phyloP scores from a whole-genome alignment of 2,113 vertebrate genomes.

The Microtus oregoni region DNA sequence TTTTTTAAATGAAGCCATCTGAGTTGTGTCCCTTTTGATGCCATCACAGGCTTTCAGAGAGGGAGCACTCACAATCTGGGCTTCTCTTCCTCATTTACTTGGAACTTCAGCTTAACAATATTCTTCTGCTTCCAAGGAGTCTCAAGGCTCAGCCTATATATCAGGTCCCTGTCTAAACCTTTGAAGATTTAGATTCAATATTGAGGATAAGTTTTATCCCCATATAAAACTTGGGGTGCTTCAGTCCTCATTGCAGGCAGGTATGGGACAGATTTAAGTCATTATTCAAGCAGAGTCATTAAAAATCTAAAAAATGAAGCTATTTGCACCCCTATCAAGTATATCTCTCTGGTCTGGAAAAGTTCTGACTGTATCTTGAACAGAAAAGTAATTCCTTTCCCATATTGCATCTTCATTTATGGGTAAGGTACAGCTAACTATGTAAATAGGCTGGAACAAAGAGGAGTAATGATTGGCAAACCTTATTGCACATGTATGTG shows the following conservation, averaged over 20 bases:
- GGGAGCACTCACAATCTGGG: not conserved
- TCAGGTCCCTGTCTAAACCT: constrained; percentile 48
- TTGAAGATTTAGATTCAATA: constrained; percentile 41
- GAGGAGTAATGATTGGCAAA: not conserved
- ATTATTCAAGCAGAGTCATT: constrained; percentile 71
- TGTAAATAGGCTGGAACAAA: not conserved
- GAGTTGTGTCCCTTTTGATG: not conserved
- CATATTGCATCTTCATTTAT: constrained; percentile 28
- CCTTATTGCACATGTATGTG: not conserved
- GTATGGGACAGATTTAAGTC: constrained; percentile 66
- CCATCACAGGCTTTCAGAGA: not conserved
- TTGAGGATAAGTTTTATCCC: not conserved
- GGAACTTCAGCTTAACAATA: not conserved
- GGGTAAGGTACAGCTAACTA: not conserved
- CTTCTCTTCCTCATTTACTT: constrained; percentile 19
- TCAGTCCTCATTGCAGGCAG: not conserved
- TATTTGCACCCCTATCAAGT: constrained; percentile 74
- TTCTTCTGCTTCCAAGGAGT: not conserved
- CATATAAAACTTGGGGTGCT: constrained; percentile 54
- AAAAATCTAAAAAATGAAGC: constrained; percentile 80
- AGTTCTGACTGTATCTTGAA: constrained; percentile 61
- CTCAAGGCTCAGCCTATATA: constrained; percentile 49
- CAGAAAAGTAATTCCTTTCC: constrained; percentile 59
- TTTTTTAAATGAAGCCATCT: not conserved
- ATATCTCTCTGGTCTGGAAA: constrained; percentile 65